Evolutionary conservation across 92 coral and sea anemone species (phyloP).

Genomic region (Zoanthus sansibaricus): DNA sequence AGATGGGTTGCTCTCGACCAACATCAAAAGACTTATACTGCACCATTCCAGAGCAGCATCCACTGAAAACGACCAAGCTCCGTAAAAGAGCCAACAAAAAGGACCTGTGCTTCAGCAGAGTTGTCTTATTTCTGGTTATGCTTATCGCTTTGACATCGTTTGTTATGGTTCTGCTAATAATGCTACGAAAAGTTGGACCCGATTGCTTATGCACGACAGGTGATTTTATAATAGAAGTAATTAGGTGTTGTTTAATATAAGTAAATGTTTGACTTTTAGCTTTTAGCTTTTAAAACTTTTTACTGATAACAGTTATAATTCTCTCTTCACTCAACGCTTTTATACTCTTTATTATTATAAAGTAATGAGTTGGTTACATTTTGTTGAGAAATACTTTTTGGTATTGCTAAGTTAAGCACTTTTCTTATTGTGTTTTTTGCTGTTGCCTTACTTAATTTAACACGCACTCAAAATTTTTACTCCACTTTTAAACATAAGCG

Average conservation of each 20-base stretch:
- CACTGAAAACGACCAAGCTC: background rate
- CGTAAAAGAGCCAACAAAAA: background rate
- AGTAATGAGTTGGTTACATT: too few species aligned
- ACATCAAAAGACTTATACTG: conserved; percentile 20
- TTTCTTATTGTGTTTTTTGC: too few species aligned
- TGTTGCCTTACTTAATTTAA: too few species aligned
- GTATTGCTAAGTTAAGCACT: too few species aligned
- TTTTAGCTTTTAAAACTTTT: too few species aligned
- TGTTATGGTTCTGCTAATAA: conserved; percentile 19
- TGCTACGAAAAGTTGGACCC: conserved; percentile 39
- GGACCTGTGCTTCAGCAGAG: conserved; percentile 10
- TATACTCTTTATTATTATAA: too few species aligned
- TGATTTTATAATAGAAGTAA: background rate
- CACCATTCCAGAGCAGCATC: conserved; percentile 15
- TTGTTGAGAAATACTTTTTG: too few species aligned
- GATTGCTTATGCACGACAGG: conserved; percentile 17
- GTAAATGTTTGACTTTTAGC: too few species aligned
- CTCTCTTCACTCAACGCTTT: too few species aligned
- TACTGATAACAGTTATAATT: too few species aligned
- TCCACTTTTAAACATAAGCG: too few species aligned
- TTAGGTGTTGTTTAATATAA: background rate
- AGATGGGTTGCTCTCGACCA: background rate
- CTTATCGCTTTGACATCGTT: conserved; percentile 20
- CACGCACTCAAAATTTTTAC: too few species aligned
- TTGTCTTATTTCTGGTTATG: conserved; percentile 6